These are phyloP conservation scores for Rhea americana DNA, from an alignment of 2,113 vertebrate genomes.

Conservation along the genomic window DNA sequence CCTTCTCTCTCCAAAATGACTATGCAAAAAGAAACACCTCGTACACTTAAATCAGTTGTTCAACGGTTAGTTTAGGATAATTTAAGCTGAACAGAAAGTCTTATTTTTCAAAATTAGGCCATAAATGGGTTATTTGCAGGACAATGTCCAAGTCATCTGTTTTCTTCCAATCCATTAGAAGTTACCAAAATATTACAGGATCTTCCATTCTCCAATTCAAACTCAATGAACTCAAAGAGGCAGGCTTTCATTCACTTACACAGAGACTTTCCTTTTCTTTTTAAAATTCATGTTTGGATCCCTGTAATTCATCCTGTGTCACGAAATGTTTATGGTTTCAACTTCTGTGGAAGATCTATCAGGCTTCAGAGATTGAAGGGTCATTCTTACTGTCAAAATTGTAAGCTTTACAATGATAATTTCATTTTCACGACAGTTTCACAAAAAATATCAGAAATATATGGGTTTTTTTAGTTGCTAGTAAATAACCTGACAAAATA, in stretches of 20 bases:
- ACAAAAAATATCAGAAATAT: neutral
- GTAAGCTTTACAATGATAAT: constrained; percentile 21
- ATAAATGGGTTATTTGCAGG: neutral
- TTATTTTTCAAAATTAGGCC: neutral
- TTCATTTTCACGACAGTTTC: constrained; percentile 47
- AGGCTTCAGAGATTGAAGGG: constrained; percentile 33
- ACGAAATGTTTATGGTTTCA: constrained; percentile 37
- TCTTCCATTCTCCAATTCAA: neutral
- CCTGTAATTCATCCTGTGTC: constrained; percentile 29
- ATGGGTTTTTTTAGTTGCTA: neutral
- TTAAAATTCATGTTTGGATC: constrained; percentile 26
- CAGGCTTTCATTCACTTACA: neutral
- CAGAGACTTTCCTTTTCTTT: neutral
- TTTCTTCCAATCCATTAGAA: neutral
- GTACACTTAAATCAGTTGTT: neutral
- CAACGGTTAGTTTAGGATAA: neutral
- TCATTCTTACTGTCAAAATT: constrained; percentile 42
- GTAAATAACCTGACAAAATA: neutral
- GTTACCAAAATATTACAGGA: neutral
- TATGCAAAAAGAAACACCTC: neutral
- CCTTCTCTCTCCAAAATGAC: neutral
- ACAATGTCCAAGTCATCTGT: neutral
- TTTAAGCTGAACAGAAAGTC: neutral
- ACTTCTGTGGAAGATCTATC: constrained; percentile 28
- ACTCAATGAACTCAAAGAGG: constrained; percentile 4